A percentile compares a stretch with the other conserved stretches of the same genome.
phyloP scores from a whole-genome alignment of 92 coral and sea anemone genomes.

The Pocillopora meandrina region DNA sequence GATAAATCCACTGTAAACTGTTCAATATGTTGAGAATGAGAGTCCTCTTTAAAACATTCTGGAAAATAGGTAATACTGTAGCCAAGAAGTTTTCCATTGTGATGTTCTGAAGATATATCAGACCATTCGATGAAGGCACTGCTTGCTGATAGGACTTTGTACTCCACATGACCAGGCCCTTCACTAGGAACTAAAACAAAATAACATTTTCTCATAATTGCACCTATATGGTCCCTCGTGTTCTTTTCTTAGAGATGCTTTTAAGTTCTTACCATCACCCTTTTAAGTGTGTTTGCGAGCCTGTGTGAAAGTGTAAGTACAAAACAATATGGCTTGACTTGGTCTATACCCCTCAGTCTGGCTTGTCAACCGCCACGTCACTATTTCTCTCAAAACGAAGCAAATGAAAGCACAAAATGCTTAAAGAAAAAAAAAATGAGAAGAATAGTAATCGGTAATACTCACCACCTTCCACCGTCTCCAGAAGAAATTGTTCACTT shows the following conservation, averaged over 20 bases:
- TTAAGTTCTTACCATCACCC: too few species aligned
- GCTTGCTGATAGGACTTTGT: background rate
- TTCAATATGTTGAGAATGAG: background rate
- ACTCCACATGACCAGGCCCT: slow-evolving; percentile 6
- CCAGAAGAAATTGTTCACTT: background rate
- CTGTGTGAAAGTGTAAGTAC: too few species aligned
- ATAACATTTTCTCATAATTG: too few species aligned
- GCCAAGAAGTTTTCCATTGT: background rate
- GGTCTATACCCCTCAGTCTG: too few species aligned
- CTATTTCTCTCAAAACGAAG: too few species aligned
- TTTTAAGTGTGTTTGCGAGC: too few species aligned
- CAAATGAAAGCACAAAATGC: too few species aligned
- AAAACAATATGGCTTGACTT: too few species aligned
- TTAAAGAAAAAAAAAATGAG: background rate
- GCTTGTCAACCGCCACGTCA: too few species aligned
- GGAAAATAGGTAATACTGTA: slow-evolving; percentile 1
- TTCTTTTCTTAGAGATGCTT: too few species aligned
- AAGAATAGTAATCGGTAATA: background rate
- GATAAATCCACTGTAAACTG: background rate
- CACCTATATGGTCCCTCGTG: too few species aligned
- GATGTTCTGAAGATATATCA: background rate
- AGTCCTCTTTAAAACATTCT: background rate
- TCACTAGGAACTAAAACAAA: slow-evolving; percentile 6
- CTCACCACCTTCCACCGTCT: slow-evolving; percentile 29
- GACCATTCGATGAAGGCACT: background rate